Evolutionary conservation across 2,888 invertebrate genomes (phyloP).

Genomic region (Prosopocoilus inquinatus): DNA sequence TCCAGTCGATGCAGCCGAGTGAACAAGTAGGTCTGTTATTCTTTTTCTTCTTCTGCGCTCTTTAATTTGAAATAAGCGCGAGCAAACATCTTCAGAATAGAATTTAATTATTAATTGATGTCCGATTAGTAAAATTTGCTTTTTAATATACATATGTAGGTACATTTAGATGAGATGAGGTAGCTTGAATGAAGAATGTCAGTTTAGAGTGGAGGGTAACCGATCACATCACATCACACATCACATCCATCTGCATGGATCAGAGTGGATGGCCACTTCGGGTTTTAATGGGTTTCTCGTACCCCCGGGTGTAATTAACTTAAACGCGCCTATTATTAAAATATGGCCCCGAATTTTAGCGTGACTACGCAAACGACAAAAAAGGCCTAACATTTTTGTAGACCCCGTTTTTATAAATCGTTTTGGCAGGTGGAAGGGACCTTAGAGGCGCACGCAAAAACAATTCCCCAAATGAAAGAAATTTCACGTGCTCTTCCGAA

Average conservation of each 20-base stretch:
- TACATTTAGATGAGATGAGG: neutral
- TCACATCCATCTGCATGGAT: slow-evolving; percentile 2
- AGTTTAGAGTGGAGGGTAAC: neutral
- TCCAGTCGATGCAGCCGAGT: no score
- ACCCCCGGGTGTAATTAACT: slow-evolving; percentile 4
- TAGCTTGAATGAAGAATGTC: neutral
- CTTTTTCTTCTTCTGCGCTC: no score
- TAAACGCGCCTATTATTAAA: slow-evolving; percentile 15
- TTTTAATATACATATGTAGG: neutral
- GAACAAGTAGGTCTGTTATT: no score
- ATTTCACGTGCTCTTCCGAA: slow-evolving; percentile 10
- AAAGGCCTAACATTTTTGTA: slow-evolving; percentile 12
- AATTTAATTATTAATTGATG: no score
- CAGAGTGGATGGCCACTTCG: neutral
- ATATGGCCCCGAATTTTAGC: slow-evolving; percentile 14
- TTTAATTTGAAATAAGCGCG: no score
- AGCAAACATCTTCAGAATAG: no score
- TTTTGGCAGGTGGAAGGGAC: slow-evolving; percentile 14
- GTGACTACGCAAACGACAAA: slow-evolving; percentile 17
- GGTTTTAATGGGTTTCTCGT: slow-evolving; percentile 4
- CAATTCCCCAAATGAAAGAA: slow-evolving; percentile 13
- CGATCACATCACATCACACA: no score
- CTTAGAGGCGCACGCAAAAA: slow-evolving; percentile 12
- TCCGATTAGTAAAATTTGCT: neutral
- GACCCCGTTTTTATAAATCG: slow-evolving; percentile 16